A percentile compares a stretch with the other conserved stretches of the same genome.
Conservation (phyloP, 2,113 vertebrate genomes). For the Stigmatopora argus region DNA sequence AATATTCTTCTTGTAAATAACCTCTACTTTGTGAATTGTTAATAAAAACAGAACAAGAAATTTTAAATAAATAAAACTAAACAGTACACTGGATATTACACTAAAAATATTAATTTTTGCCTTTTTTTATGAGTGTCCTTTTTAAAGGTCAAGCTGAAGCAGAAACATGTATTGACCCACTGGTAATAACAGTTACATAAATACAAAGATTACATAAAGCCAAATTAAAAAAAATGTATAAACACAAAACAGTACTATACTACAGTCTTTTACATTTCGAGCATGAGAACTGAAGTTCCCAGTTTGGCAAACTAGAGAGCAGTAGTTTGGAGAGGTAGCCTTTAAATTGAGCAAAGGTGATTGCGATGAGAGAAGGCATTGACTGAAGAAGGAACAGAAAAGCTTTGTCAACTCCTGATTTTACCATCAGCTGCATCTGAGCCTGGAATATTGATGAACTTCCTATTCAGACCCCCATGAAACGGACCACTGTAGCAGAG, state of each 20-base stretch:
- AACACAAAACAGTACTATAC: not conserved
- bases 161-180: too few species aligned
- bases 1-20: too few species aligned
- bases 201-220: too few species aligned
- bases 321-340: conserved; percentile 30
- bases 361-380: conserved; percentile 50
- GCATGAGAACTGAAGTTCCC: conserved; percentile 11
- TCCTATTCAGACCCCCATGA: conserved; percentile 38
- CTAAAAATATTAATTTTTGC: too few species aligned
- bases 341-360: conserved; percentile 21
- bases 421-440: conserved; percentile 35
- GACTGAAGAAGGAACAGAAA: conserved; percentile 48
- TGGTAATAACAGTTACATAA: too few species aligned
- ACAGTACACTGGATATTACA: too few species aligned
- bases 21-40: too few species aligned
- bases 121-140: too few species aligned
- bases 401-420: conserved; percentile 52
- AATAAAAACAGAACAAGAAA: too few species aligned
- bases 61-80: too few species aligned
- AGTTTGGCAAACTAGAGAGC: conserved; percentile 45
- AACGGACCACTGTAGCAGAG: conserved; percentile 48
- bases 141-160: too few species aligned
- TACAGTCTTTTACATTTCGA: not conserved
- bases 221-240: not conserved
- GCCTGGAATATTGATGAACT: conserved; percentile 52